Base-by-base conservation (phyloP, 1,140 invertebrate species). In the Drosophila saltans region DNA sequence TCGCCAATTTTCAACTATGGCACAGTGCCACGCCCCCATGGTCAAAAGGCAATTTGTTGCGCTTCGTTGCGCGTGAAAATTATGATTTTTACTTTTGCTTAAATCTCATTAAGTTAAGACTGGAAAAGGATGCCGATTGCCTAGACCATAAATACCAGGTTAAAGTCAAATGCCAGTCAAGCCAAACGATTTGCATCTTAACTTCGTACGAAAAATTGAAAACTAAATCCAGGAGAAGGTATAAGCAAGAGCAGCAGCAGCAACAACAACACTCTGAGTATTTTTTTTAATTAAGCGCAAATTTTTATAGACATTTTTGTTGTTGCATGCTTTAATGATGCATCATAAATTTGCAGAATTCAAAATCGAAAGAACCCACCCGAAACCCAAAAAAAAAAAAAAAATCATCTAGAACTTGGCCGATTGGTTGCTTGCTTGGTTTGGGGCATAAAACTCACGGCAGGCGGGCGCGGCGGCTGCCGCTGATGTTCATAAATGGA, bases 61-160 rank as follows among this genome's bases (percentile, higher is more conserved):
- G 83, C 84, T 88, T 80, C 76, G 80, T 88, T 88, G 83, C 84
- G 83, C 83, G 83, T 88, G 83, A 75, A 88, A 88, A 88, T 88
- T 88, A 89, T 88, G 80, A 83, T 83, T 89, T 88, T 86, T 66
- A 59, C 61, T 75, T 88, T 88, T 76, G 68, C 74, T 68, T 77
- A 89, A 88, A 83, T 89, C 84, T 88, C 83, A 88, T 88, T 88
- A 89, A 69, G 76, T 79, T 66, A 60, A 72, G 60, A 55, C 41
- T 63, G 68, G 45, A 86, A 86, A 86, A 86, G 82, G 82, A 86
- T 83, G 83, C 79, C 83, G 75, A 85, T 78, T 61, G 75, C 66
- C 69, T 71, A 57, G 43, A 67, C 78, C 82, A 76, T 86, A 88
- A 86, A 83, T 86, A 83, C 71, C 45, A 64, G 83, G 72, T 79